A percentile compares a stretch with the other conserved stretches of the same genome.
These are phyloP conservation scores for Iguana delicatissima DNA, from an alignment of 2,797 vertebrate genomes.

Conservation along the genomic window DNA sequence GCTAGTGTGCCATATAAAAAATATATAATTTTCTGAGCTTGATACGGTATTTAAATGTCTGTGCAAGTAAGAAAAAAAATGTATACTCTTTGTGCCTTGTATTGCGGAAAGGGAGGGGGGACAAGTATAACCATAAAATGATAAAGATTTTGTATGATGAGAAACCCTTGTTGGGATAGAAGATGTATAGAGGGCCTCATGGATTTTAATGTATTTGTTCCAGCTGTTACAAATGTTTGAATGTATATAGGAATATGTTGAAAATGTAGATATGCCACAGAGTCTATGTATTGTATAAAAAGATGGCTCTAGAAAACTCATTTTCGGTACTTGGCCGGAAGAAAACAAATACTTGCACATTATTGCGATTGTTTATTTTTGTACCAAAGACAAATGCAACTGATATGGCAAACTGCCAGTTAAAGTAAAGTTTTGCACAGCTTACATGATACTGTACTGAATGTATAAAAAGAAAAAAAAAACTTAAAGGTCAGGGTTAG, in stretches of 20 bases:
- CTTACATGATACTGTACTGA: slow-evolving; percentile 99
- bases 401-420: slow-evolving; percentile 98
- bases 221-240: slow-evolving; percentile 93
- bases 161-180: slow-evolving; percentile 80
- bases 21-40: slow-evolving; percentile 85
- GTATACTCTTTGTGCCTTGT: slow-evolving; percentile 99
- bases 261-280: slow-evolving; percentile 99
- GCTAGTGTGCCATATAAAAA: slow-evolving; percentile 82
- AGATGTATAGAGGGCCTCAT: slow-evolving; percentile 86
- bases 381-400: slow-evolving; percentile 99
- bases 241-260: slow-evolving; percentile 97
- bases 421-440: slow-evolving; percentile 99
- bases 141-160: slow-evolving; percentile 89
- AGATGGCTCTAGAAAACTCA: slow-evolving; percentile 97
- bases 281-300: slow-evolving; percentile 98
- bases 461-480: slow-evolving; percentile 89
- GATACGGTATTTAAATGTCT: slow-evolving; percentile 88
- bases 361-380: slow-evolving; percentile 96
- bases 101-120: slow-evolving; percentile 77
- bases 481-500: slow-evolving; percentile 92
- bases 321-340: slow-evolving; percentile 90
- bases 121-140: slow-evolving; percentile 86
- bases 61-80: slow-evolving; percentile 90
- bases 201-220: slow-evolving; percentile 91
- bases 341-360: slow-evolving; percentile 98